Base-by-base conservation (phyloP, 2,888 invertebrate genomes). In the Acleris literana region DNA sequence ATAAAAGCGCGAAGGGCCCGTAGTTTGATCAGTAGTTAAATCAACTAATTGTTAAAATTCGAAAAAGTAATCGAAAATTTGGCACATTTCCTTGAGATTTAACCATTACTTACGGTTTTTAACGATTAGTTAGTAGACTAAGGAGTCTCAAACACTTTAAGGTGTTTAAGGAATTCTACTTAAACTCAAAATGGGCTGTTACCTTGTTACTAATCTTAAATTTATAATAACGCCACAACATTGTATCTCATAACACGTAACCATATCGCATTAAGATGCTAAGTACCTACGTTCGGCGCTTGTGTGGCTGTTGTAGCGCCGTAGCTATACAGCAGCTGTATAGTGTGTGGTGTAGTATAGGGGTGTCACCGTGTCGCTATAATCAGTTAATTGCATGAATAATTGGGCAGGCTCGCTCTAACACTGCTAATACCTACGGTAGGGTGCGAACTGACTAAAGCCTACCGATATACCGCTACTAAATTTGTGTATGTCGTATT, bases 351-450 rank as follows among this genome's bases (percentile, higher is more conserved):
- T 60, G 58, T 64, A 13, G 39, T 48, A 16, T 52, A 52, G 55
- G 60, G 55, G 65, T 65, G 65, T 65, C 68, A 65, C 72, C 64
- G 68, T 87, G 87, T 86, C 83, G 89, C 87, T 83, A 88, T 92
- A 92, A 92, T 92, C 88, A 88, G 90, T 88, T 92, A 91, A 92
- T 92, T 90, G 88, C 91, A 90, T 92, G 88, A 89, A 92, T 92
- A 89, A 91, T 91, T 90, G 84, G 90, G 69, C 69, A 70, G 44
- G 76, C 84, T 84, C 51, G 61, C 56, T 55, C 61, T 65, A 65
- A 66, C 75, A 71, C 70, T 55, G 73, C 71, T 66, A 51, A 60
- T 61, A 61, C 60, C 55, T 61, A 65, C 56, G 4, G 46, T 46
- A 25, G 52, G 60, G 51, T 22, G 57, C 18, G 43, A 18, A 39